These are phyloP conservation scores for Cantharis nigra DNA, from an alignment of 2,888 invertebrate species.

Conservation along the genomic window DNA sequence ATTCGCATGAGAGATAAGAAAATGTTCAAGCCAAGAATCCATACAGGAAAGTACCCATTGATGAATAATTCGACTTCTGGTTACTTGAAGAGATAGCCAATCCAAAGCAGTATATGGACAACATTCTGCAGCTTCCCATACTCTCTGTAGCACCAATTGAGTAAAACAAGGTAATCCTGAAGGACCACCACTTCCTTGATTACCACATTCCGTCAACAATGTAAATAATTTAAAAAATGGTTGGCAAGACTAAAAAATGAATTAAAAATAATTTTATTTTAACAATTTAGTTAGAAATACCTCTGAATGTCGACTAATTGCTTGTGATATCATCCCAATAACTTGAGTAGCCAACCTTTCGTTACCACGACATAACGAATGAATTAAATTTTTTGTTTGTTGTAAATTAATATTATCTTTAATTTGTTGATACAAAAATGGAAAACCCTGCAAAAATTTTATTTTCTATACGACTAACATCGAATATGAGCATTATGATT, in stretches of 20 bases:
- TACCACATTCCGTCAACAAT: constrained; percentile 75
- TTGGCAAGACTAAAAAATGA: constrained; percentile 70
- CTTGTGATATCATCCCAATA: constrained; percentile 87
- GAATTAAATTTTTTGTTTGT: constrained; percentile 89
- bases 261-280: background rate
- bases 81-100: constrained; percentile 85
- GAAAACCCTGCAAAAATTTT: constrained; percentile 71
- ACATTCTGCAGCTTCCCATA: constrained; percentile 89
- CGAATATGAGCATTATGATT: too few relatives aligned
- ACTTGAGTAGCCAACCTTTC: constrained; percentile 87
- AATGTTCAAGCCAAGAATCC: constrained; percentile 89
- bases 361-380: constrained; percentile 90
- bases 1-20: constrained; percentile 82
- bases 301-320: constrained; percentile 89
- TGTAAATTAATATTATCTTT: constrained; percentile 90
- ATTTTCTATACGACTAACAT: background rate
- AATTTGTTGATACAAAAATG: constrained; percentile 93
- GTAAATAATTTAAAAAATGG: constrained; percentile 93
- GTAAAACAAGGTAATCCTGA: constrained; percentile 90
- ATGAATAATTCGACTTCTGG: constrained; percentile 88
- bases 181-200: constrained; percentile 53
- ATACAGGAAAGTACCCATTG: constrained; percentile 91
- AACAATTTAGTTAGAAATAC: constrained; percentile 54
- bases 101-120: constrained; percentile 91
- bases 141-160: constrained; percentile 81